These are phyloP conservation scores for Intellagama lesueurii DNA, from an alignment of 2,797 vertebrate species.

Conservation along the genomic window DNA sequence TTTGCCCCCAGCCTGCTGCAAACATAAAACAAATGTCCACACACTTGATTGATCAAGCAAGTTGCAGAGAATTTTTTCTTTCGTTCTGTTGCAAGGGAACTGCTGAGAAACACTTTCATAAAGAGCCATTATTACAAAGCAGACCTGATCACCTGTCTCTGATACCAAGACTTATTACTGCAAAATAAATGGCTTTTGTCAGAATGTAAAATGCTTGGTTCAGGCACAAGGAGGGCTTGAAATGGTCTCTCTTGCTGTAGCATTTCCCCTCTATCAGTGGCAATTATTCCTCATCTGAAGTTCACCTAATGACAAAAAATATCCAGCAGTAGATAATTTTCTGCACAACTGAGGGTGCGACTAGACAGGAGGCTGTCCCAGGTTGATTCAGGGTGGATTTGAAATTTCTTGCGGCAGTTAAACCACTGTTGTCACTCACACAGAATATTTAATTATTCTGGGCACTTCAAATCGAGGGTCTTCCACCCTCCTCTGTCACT, in stretches of 20 bases:
- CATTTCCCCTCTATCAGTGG: not conserved
- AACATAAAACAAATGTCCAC: conserved; percentile 60
- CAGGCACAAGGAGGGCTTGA: not conserved
- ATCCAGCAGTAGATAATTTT: not conserved
- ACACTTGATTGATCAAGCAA: conserved; percentile 59
- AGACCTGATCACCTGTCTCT: conserved; percentile 18
- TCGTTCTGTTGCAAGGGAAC: conserved; percentile 30
- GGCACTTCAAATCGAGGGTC: too few relatives aligned
- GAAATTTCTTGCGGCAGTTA: too few relatives aligned
- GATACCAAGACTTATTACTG: conserved; percentile 26
- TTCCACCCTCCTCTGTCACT: too few relatives aligned
- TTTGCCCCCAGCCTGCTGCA: conserved; percentile 54
- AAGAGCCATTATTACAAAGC: conserved; percentile 21
- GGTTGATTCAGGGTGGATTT: too few relatives aligned
- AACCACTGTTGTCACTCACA: too few relatives aligned
- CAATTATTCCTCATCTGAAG: conserved; percentile 4
- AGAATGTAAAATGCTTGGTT: conserved; percentile 11
- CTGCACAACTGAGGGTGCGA: not conserved
- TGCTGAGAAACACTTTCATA: conserved; percentile 22
- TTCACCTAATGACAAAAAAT: not conserved
- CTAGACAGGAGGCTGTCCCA: not conserved
- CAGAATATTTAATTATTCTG: too few relatives aligned
- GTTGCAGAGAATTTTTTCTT: conserved; percentile 52
- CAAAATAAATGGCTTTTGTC: conserved; percentile 25
- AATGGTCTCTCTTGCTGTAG: not conserved